Evolutionary conservation across 2,113 vertebrate species (phyloP), one percentile per base, ranked within the genome.

Genomic region (Cacatua alba): DNA sequence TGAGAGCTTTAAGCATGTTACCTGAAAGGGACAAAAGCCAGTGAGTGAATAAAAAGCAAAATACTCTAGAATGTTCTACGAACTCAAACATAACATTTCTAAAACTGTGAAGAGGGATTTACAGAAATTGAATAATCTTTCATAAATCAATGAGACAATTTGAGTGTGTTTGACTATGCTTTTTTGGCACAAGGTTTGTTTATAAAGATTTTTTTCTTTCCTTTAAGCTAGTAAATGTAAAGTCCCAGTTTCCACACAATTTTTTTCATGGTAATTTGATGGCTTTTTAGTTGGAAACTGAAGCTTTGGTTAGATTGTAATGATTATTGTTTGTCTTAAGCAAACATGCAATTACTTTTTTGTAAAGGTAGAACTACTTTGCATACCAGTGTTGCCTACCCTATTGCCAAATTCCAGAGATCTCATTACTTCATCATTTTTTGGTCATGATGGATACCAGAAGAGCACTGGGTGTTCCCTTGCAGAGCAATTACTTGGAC

Each of bases 221-320:
- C 37, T 53, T 86, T 60, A 60, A 70, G 6, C 3, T 46, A 69
- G 28, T 55, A 88, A 60, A 63, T 80, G 23, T 81, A 51, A 92
- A 86, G 19, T 74, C 92, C 31, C 28, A 37, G 8, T 55, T 91
- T 39, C 18, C 20, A 63, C 7, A 29, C 3, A 46, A 1, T 9
- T n/a, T 51, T 28, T 72, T 65, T 77, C 7, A 24, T 26, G 15
- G 29, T 60, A n/a, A 16, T 55, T 68, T 12, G 7, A 28, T 51
- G 24, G 29, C 9, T 51, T 90, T 87, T 85, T 60, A 80, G 5
- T 60, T 95, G 55, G 33, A 78, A 90, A 65, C 4, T 15, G 49
- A 95, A 92, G 7, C 11, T 86, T 90, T 88, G 67, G 44, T 49
- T 88, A 37, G 53, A 53, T 74, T 86, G 13, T 33, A 90, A 67